Conservation (phyloP, 2,113 vertebrate genomes). For the Myiozetetes cayanensis region DNA sequence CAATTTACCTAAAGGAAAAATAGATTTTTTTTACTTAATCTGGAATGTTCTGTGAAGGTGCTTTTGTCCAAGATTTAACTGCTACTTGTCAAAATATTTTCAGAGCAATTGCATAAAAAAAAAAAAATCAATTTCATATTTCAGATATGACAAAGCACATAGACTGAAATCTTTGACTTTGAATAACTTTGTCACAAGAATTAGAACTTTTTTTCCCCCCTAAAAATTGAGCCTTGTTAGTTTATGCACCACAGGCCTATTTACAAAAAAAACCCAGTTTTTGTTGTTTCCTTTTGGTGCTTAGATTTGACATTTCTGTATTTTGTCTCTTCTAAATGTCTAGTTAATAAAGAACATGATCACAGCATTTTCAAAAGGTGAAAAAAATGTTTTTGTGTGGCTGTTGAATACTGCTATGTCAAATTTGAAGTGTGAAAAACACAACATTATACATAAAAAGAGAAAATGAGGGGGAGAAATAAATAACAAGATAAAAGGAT, state of each 20-base stretch:
- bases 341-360: neutral
- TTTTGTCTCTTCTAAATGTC: neutral
- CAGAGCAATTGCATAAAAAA: neutral
- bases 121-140: neutral
- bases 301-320: neutral
- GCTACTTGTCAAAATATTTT: neutral
- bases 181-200: neutral
- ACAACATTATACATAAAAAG: neutral
- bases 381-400: neutral
- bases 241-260: neutral
- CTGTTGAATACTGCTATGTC: neutral
- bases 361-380: neutral
- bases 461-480: neutral
- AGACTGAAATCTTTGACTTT: neutral
- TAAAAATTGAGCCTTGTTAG: neutral
- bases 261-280: neutral
- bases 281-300: neutral
- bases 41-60: neutral
- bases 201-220: neutral
- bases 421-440: neutral
- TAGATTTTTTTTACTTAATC: conserved; percentile 32
- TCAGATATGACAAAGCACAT: neutral
- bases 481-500: neutral
- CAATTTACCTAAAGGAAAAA: neutral
- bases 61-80: neutral